Evolutionary conservation across 53 echinoderm and acorn worm genomes (phyloP), one percentile per base, ranked within the genome.

Genomic region (Temnopleurus reevesii): DNA sequence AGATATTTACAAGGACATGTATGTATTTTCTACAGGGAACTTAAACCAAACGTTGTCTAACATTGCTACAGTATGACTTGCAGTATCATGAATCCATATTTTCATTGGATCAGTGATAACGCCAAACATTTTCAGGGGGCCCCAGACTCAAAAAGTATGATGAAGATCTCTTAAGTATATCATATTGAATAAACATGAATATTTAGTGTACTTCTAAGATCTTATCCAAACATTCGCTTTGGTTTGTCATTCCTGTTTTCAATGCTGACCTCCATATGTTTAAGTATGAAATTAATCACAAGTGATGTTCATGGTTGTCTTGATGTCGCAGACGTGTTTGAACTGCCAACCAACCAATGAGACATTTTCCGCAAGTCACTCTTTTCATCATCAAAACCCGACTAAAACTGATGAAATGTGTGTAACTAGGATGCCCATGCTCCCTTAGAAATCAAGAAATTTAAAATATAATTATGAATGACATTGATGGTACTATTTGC

Each of bases 61-160:
- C n/a, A n/a, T n/a, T n/a, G 13, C 12, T 36, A 0, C 21, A 38
- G 71, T 41, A 71, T 71, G 71, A 71, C 71, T 71, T 71, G 71
- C 71, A 71, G 71, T 43, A 55, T 55, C 36, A 38, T 41, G 2
- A 4, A 15, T 19, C 71, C 71, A 41, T 41, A 71, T 9, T 21
- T n/a, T 71, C 71, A 71, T 71, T 71, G 71, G 41, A 71, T 71
- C 71, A 71, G 13, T 21, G 71, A 71, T 71, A 71, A 71, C 71
- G 38, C 7, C 36, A 71, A 71, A 36, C 71, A 71, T 71, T 71
- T 71, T n/a, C 19, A 21, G 71, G 41, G 71, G 71, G n/a, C 71
- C 71, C 41, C 5, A 56, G 6, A 65, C 33, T 36, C 35, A 34
- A 17, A 18, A 59, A 59, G 59, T 31, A 31, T 63, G 63, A 63